These are phyloP conservation scores for Trichacis sp. DNA, from an alignment of 2,888 invertebrate species.

Conservation along the genomic window DNA sequence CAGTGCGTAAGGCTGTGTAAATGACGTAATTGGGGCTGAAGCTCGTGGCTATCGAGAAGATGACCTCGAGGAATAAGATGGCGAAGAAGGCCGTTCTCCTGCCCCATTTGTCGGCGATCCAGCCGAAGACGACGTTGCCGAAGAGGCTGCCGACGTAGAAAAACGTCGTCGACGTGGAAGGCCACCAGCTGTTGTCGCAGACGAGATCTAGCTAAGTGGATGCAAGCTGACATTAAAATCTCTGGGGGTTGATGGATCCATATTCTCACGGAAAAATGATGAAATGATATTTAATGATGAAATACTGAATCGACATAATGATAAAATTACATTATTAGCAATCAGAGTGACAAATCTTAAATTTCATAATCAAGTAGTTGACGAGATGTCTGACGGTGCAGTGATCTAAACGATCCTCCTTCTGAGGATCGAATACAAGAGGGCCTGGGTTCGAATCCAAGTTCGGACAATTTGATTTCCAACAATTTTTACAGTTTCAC, in stretches of 20 bases:
- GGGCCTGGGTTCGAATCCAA: no score
- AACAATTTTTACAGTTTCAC: no score
- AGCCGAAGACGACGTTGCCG: constrained; percentile 77
- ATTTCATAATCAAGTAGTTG: no score
- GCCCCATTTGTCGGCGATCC: constrained; percentile 79
- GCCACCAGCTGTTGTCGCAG: constrained; percentile 75
- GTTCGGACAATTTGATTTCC: no score
- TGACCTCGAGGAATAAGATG: constrained; percentile 75
- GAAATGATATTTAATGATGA: no score
- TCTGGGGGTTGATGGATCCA: constrained; percentile 43
- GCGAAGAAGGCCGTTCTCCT: constrained; percentile 75
- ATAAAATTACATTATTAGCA: no score
- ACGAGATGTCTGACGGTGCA: no score
- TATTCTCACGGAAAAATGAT: no score
- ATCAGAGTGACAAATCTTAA: no score
- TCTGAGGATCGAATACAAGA: no score
- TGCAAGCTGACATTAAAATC: constrained; percentile 63
- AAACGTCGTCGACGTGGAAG: constrained; percentile 75
- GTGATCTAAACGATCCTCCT: no score
- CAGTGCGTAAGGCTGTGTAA: constrained; percentile 73
- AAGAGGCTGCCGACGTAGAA: constrained; percentile 79
- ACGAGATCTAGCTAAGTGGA: constrained; percentile 74
- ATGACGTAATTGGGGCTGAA: constrained; percentile 74
- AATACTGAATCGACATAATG: no score
- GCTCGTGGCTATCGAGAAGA: constrained; percentile 74